A percentile compares a stretch with the other conserved stretches of the same genome.
Conservation (phyloP, 2,797 vertebrate genomes). For the Acipenser transmontanus region DNA sequence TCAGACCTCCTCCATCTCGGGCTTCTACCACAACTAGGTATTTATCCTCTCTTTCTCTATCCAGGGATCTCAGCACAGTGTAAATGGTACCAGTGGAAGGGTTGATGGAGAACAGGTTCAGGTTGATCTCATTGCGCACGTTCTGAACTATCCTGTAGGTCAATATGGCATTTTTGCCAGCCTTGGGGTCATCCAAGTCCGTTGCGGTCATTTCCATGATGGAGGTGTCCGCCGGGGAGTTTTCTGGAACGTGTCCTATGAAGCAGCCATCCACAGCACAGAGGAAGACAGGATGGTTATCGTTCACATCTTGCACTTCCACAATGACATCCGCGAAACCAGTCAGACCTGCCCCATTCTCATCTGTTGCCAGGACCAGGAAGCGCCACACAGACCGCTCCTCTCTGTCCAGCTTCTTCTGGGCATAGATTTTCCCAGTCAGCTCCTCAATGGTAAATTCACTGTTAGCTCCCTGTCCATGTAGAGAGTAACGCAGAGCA, state of each 20-base stretch:
- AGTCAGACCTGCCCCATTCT: constrained; percentile 72
- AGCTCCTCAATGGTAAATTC: constrained; percentile 75
- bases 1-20: constrained; percentile 73
- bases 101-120: constrained; percentile 79
- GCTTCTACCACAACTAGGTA: constrained; percentile 80
- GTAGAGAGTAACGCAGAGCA: constrained; percentile 72
- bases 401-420: constrained; percentile 69
- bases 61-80: constrained; percentile 69
- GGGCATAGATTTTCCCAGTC: constrained; percentile 66
- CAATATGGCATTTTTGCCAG: constrained; percentile 64
- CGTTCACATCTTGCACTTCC: constrained; percentile 74
- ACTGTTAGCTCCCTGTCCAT: constrained; percentile 70
- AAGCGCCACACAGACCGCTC: constrained; percentile 70
- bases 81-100: constrained; percentile 70
- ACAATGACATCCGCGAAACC: constrained; percentile 81
- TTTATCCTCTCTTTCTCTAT: constrained; percentile 67
- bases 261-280: constrained; percentile 70
- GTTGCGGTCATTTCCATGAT: constrained; percentile 81
- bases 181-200: constrained; percentile 76
- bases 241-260: constrained; percentile 65
- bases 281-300: constrained; percentile 74
- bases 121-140: constrained; percentile 75
- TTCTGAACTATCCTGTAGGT: constrained; percentile 80
- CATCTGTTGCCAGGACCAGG: constrained; percentile 79
- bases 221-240: constrained; percentile 72